phyloP scores from a whole-genome alignment of 2,888 invertebrate species.

The Tupiocoris notatus region DNA sequence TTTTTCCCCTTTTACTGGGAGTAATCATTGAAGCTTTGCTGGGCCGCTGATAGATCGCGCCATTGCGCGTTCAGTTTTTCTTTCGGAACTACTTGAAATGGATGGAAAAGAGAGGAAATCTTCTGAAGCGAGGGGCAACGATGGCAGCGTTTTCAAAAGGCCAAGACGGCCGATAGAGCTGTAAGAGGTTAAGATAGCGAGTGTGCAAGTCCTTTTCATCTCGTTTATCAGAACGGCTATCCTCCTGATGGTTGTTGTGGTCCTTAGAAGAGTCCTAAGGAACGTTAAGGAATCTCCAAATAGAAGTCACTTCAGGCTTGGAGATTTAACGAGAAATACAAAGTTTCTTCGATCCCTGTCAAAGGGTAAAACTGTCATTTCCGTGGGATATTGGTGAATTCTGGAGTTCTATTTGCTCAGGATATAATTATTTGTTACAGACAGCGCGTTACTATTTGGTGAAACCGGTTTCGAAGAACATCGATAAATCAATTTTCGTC shows the following conservation, averaged over 20 bases:
- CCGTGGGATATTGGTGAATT: too few species aligned
- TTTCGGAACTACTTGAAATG: background rate
- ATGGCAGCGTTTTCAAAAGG: background rate
- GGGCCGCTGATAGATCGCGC: background rate
- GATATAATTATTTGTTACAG: too few species aligned
- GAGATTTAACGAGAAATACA: too few species aligned
- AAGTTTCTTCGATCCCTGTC: too few species aligned
- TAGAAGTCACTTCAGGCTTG: too few species aligned
- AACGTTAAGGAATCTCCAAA: too few species aligned
- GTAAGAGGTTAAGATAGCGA: slow-evolving; percentile 28
- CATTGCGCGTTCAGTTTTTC: background rate
- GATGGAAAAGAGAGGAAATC: background rate
- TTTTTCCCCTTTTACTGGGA: background rate
- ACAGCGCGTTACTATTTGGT: too few species aligned
- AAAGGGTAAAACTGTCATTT: too few species aligned
- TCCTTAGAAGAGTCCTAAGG: background rate
- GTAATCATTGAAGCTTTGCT: background rate
- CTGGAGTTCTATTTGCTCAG: too few species aligned
- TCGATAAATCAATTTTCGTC: too few species aligned
- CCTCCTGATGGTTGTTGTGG: background rate
- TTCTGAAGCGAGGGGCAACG: background rate
- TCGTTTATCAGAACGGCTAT: too few species aligned
- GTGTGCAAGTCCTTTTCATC: slow-evolving; percentile 17
- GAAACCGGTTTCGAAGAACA: too few species aligned
- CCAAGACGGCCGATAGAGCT: slow-evolving; percentile 15